Evolutionary conservation across 2,888 invertebrate genomes (phyloP).

Genomic region (Cremastobaeus sp.): DNA sequence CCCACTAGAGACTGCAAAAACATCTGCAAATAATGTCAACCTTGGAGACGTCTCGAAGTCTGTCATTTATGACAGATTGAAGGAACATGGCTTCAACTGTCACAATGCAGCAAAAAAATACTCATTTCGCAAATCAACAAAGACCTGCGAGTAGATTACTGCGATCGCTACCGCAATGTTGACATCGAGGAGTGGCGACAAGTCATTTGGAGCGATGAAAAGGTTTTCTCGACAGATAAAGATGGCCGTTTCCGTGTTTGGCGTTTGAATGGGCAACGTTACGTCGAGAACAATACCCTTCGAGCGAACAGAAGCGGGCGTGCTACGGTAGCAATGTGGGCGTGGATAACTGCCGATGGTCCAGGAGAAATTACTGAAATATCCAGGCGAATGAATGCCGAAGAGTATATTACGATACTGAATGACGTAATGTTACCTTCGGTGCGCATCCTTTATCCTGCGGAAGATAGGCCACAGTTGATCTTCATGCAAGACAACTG

Average conservation of each 20-base stretch:
- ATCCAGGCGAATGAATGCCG: slow-evolving; percentile 10
- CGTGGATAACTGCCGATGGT: slow-evolving; percentile 9
- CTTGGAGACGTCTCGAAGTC: background rate
- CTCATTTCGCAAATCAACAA: background rate
- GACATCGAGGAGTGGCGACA: slow-evolving; percentile 19
- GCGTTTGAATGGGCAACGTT: slow-evolving; percentile 7
- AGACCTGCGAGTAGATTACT: background rate
- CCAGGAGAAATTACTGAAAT: background rate
- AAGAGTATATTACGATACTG: slow-evolving; percentile 18
- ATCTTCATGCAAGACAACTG: slow-evolving; percentile 59
- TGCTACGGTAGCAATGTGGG: slow-evolving; percentile 1
- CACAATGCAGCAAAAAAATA: slow-evolving; percentile 12
- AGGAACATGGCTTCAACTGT: slow-evolving; percentile 15
- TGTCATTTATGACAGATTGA: slow-evolving; percentile 8
- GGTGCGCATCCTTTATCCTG: slow-evolving; percentile 6
- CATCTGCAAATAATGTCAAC: slow-evolving; percentile 2
- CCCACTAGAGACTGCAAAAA: slow-evolving; percentile 11
- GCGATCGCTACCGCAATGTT: background rate
- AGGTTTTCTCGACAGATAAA: slow-evolving; percentile 38
- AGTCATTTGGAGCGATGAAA: slow-evolving; percentile 40
- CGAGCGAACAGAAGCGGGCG: background rate
- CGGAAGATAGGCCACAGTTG: slow-evolving; percentile 20
- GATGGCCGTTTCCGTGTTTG: slow-evolving; percentile 36
- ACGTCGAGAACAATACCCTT: slow-evolving; percentile 10
- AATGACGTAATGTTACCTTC: slow-evolving; percentile 24